A percentile compares a stretch with the other conserved stretches of the same genome.
phyloP scores from a whole-genome alignment of 1,140 invertebrate species.

The Polyergus mexicanus region DNA sequence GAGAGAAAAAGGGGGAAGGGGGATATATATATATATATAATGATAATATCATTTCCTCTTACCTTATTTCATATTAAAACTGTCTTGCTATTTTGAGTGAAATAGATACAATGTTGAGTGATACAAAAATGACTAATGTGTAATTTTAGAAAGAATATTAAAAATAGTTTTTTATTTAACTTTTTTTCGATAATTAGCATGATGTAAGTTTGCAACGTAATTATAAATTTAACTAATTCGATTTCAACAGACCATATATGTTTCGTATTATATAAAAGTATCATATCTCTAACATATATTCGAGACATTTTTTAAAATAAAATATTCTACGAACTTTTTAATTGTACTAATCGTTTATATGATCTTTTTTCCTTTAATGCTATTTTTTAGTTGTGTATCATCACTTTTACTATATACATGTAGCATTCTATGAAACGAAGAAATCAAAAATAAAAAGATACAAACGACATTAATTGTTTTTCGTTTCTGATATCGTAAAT shows the following conservation, averaged over 20 bases:
- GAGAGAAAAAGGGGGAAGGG: not conserved
- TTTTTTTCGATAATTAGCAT: no score
- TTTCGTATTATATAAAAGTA: constrained; percentile 14
- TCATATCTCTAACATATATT: constrained; percentile 34
- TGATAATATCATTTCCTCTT: not conserved
- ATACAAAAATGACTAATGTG: not conserved
- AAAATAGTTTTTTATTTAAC: constrained; percentile 24
- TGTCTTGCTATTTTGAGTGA: not conserved
- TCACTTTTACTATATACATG: constrained; percentile 2
- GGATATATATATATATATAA: no score
- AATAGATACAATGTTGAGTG: not conserved
- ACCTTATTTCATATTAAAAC: not conserved
- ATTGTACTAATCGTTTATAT: constrained; percentile 3
- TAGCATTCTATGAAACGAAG: not conserved
- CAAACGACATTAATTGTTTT: not conserved
- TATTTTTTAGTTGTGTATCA: not conserved
- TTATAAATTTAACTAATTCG: constrained; percentile 3
- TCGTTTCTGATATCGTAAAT: not conserved
- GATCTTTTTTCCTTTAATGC: not conserved
- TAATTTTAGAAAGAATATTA: constrained; percentile 50
- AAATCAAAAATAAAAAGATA: not conserved
- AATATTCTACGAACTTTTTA: not conserved
- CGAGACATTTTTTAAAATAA: constrained; percentile 6
- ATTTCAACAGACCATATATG: not conserved
- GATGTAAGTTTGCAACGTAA: not conserved